Base-by-base conservation (phyloP, 1,140 invertebrate genomes). In the Drosophila littoralis region DNA sequence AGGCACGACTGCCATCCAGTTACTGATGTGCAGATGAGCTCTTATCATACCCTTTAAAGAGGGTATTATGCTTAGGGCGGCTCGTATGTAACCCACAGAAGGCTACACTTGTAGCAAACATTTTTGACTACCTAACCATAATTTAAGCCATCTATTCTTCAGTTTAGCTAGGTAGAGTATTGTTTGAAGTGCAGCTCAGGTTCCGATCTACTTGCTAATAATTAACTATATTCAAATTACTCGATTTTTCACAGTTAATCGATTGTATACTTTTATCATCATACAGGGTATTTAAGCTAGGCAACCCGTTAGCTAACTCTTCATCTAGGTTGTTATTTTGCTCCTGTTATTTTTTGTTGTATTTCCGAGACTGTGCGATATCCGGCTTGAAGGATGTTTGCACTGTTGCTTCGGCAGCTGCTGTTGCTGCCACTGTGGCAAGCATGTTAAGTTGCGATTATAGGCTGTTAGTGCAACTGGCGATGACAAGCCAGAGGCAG, bases 401-500 rank as follows among this genome's bases (percentile, higher is more conserved):
- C 84, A 59, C 70, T 84, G 84, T 81, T 89, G 84, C 84, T 84
- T 81, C 71, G 68, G 64, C 73, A 61, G 15, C 40, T 50, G 32
- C 58, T 57, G 28, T 45, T 55, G 51, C 46, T 36, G 22, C 65
- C 40, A n/a, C 10, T 55, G 82, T 76, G 74, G 55, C 75, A 68
- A 83, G 84, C 84, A 89, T 89, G 84, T 89, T 89, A 89, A 89
- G 84, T 89, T 89, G 84, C 84, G 84, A 89, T 89, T 89, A 89
- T 84, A 89, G 79, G 84, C 84, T 89, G 85, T 89, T 89, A 84
- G 83, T 86, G 82, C 73, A 69, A 69, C 75, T 79, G 72, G 45
- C 71, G 55, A 63, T 76, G 78, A 68, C 70, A 64, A 59, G 82
- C 68, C 54, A 57, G 42, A 61, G 38, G 22, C 38, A 58, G 38